A percentile compares a stretch with the other conserved stretches of the same genome.
Conservation (phyloP, 2,888 invertebrate species). For the Rhagium mordax region DNA sequence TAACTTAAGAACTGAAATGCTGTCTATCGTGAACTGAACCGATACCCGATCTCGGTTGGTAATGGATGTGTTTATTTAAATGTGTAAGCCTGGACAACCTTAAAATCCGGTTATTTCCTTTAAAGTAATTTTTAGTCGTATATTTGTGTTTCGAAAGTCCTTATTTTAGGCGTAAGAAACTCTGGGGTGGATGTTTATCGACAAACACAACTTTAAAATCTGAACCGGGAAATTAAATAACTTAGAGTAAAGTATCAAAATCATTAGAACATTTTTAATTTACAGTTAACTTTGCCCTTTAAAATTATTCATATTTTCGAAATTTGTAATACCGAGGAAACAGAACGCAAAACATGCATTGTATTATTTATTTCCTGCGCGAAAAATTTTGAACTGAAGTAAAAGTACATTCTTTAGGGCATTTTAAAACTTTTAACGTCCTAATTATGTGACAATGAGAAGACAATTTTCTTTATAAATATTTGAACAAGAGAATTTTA, state of each 20-base stretch:
- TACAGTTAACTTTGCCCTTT: not conserved
- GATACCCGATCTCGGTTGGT: no score
- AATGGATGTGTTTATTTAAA: no score
- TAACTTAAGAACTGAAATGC: no score
- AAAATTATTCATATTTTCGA: no score
- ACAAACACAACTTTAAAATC: not conserved
- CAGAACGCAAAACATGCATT: no score
- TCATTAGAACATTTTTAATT: not conserved
- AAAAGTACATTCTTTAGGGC: not conserved
- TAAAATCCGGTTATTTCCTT: not conserved
- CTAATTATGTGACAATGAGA: conserved; percentile 11
- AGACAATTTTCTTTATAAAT: conserved; percentile 7
- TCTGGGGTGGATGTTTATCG: not conserved
- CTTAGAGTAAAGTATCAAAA: not conserved
- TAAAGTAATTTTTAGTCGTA: not conserved
- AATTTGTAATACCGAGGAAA: no score
- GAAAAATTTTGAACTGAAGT: no score
- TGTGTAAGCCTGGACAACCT: not conserved
- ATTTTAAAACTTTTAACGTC: not conserved
- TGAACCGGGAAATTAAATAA: not conserved
- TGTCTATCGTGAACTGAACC: no score
- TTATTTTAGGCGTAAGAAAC: not conserved
- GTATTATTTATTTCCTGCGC: not conserved
- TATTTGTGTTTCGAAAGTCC: not conserved
- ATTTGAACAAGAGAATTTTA: conserved; percentile 14